These are phyloP conservation scores for Trogon surrucura DNA, from an alignment of 2,113 vertebrate species.

Conservation along the genomic window DNA sequence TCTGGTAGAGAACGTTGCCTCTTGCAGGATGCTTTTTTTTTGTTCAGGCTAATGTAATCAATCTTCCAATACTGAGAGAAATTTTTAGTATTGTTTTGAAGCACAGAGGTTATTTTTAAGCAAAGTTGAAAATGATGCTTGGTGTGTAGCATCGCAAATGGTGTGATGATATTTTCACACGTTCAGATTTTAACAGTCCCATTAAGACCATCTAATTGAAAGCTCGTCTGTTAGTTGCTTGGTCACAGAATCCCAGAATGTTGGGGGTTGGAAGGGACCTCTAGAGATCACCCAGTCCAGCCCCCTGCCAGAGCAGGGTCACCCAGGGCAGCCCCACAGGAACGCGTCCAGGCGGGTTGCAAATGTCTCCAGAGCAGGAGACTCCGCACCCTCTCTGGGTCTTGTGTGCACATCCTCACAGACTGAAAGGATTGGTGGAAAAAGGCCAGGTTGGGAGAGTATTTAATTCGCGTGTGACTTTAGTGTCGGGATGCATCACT, in stretches of 20 bases:
- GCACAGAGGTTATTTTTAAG: neutral
- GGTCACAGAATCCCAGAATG: too few relatives aligned
- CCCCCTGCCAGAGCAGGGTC: too few relatives aligned
- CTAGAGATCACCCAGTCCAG: too few relatives aligned
- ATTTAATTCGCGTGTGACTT: neutral
- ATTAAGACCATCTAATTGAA: fast-evolving
- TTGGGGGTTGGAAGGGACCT: too few relatives aligned
- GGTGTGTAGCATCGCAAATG: neutral
- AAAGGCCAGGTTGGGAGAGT: fast-evolving
- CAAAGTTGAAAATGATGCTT: neutral
- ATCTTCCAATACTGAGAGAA: neutral
- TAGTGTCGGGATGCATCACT: fast-evolving
- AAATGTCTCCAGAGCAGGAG: too few relatives aligned
- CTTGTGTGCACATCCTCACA: fast-evolving
- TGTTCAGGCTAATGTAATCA: neutral
- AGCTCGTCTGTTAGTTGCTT: fast-evolving
- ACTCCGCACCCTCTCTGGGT: neutral
- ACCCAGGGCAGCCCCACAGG: too few relatives aligned
- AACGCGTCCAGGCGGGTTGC: too few relatives aligned
- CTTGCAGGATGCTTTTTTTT: neutral
- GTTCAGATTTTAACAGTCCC: neutral
- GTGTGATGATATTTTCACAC: neutral
- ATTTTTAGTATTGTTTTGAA: neutral
- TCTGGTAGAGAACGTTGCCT: neutral
- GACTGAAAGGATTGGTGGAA: fast-evolving